These are phyloP conservation scores for Cosmopolites sordidus DNA, from an alignment of 2,888 invertebrate species.

Conservation along the genomic window DNA sequence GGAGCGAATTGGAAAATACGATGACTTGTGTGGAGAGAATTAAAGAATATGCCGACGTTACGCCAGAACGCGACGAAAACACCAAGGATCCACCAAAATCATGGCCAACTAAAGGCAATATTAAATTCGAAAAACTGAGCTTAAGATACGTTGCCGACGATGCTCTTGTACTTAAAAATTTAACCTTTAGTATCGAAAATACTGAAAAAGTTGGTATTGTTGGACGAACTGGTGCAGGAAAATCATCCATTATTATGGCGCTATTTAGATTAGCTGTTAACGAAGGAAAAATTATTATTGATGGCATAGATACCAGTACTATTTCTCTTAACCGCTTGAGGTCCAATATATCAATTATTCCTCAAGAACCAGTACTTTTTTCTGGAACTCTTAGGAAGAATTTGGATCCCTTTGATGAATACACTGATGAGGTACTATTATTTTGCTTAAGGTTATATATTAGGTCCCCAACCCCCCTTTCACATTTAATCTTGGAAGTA, in stretches of 20 bases:
- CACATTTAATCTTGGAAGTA: too few relatives aligned
- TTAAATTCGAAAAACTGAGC: constrained; percentile 63
- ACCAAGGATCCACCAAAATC: constrained; percentile 33
- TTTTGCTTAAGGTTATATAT: too few relatives aligned
- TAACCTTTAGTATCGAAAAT: constrained; percentile 56
- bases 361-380: constrained; percentile 81
- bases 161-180: constrained; percentile 67
- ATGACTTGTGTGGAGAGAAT: constrained; percentile 90
- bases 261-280: constrained; percentile 75
- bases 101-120: constrained; percentile 69
- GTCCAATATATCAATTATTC: constrained; percentile 75
- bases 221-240: constrained; percentile 80
- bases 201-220: constrained; percentile 70
- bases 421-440: constrained; percentile 61
- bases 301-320: constrained; percentile 63
- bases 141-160: constrained; percentile 68
- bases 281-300: constrained; percentile 75
- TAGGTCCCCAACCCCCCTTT: too few relatives aligned
- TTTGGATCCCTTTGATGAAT: constrained; percentile 82
- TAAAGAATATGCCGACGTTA: constrained; percentile 71
- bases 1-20: constrained; percentile 58
- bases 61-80: constrained; percentile 50
- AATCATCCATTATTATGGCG: constrained; percentile 69
- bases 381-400: constrained; percentile 83
- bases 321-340: constrained; percentile 71